These are phyloP conservation scores for Drosophila pullipes DNA, from an alignment of 2,888 invertebrate species.

Conservation along the genomic window DNA sequence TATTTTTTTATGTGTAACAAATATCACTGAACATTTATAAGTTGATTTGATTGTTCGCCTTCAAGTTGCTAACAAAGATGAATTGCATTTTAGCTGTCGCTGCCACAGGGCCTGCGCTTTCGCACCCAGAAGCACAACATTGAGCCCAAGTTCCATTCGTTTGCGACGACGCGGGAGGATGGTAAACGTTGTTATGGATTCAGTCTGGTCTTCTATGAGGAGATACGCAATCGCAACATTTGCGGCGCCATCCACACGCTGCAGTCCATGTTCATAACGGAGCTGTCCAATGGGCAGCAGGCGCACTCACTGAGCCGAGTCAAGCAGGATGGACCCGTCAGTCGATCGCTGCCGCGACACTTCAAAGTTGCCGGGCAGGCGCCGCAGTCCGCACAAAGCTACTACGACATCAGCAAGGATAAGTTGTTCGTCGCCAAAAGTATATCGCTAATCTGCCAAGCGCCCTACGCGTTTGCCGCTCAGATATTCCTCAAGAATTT, in stretches of 20 bases:
- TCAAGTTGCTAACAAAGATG: slow-evolving; percentile 17
- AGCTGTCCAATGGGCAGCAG: slow-evolving; percentile 93
- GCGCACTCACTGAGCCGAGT: slow-evolving; percentile 88
- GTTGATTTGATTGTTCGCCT: slow-evolving; percentile 20
- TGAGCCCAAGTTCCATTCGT: slow-evolving; percentile 97
- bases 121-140: slow-evolving; percentile 96
- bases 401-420: slow-evolving; percentile 97
- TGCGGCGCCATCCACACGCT: slow-evolving; percentile 97
- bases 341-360: slow-evolving; percentile 94
- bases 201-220: slow-evolving; percentile 97
- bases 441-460: slow-evolving; percentile 95
- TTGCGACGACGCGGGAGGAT: slow-evolving; percentile 98
- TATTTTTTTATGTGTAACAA: background rate
- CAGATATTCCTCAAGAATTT: slow-evolving; percentile 94
- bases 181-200: slow-evolving; percentile 97
- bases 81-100: slow-evolving; percentile 90
- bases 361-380: slow-evolving; percentile 93
- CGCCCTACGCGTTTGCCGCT: slow-evolving; percentile 95
- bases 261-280: slow-evolving; percentile 95
- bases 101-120: slow-evolving; percentile 97
- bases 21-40: slow-evolving; percentile 3
- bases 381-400: slow-evolving; percentile 91
- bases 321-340: slow-evolving; percentile 89
- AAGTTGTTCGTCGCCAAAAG: slow-evolving; percentile 97
- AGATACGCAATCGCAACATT: slow-evolving; percentile 95